These are phyloP conservation scores for Catharus ustulatus DNA, from an alignment of 2,797 vertebrate genomes.

Conservation along the genomic window DNA sequence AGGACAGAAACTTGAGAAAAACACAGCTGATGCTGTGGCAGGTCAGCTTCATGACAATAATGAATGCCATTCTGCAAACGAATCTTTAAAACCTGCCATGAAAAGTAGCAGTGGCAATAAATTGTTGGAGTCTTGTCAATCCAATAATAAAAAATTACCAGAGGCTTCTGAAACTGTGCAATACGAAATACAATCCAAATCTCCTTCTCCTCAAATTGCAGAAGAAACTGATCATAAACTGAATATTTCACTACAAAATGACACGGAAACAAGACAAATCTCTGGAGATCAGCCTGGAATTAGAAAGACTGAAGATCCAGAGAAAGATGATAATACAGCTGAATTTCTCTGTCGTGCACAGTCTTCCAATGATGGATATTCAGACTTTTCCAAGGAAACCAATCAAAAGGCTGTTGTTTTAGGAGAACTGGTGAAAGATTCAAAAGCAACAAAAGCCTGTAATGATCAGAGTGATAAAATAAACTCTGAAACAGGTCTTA, in stretches of 20 bases:
- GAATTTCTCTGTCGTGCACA: slow-evolving; percentile 5
- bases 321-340: neutral
- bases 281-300: slow-evolving; percentile 28
- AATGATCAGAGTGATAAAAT: slow-evolving; percentile 11
- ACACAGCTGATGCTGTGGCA: neutral
- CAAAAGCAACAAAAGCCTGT: slow-evolving; percentile 38
- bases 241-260: slow-evolving; percentile 15
- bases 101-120: neutral
- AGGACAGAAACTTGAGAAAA: slow-evolving; percentile 49
- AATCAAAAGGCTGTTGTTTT: slow-evolving; percentile 11
- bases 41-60: slow-evolving; percentile 12
- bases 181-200: neutral
- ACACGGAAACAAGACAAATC: slow-evolving; percentile 32
- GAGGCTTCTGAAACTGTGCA: slow-evolving; percentile 48
- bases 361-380: neutral
- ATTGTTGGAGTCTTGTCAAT: neutral
- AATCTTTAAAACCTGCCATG: neutral
- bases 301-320: neutral
- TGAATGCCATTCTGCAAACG: slow-evolving; percentile 29
- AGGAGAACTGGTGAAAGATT: slow-evolving; percentile 23
- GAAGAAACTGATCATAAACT: slow-evolving; percentile 26
- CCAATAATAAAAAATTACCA: slow-evolving; percentile 30
- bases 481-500: slow-evolving; percentile 4
- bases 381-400: neutral
- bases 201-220: neutral